These are phyloP conservation scores for Alosa alosa DNA, from an alignment of 2,113 vertebrate species.

Conservation along the genomic window DNA sequence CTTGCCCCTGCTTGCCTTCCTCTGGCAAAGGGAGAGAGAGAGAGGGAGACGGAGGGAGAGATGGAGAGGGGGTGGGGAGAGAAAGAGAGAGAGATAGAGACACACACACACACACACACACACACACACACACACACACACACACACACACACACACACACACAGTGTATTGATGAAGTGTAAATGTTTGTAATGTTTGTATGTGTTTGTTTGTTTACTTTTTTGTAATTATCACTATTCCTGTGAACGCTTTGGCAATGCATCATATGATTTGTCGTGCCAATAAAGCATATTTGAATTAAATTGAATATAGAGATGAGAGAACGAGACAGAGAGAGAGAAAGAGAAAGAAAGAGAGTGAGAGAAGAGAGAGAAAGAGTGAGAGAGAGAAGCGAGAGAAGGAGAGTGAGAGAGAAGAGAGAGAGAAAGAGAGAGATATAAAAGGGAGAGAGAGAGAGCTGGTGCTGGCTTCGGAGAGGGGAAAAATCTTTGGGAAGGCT, in stretches of 20 bases:
- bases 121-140: no score
- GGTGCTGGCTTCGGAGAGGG: neutral
- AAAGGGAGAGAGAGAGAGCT: neutral
- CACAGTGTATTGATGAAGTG: no score
- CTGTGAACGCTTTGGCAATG: no score
- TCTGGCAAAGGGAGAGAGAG: neutral
- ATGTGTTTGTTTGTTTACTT: no score
- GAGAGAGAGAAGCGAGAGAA: neutral
- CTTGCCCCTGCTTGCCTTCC: neutral
- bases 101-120: no score
- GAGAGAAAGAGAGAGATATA: neutral
- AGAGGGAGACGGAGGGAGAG: neutral
- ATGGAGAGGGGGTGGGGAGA: no score
- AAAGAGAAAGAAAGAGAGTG: neutral
- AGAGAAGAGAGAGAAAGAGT: neutral
- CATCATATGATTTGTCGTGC: no score
- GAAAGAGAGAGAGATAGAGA: slow-evolving; percentile 1
- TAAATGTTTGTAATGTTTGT: no score
- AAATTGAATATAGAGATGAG: no score
- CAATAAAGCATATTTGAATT: no score
- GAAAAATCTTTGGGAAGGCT: neutral
- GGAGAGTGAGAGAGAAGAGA: slow-evolving; percentile 10
- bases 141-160: no score
- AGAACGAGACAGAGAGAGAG: slow-evolving; percentile 11
- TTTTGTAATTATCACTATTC: no score